Conservation (phyloP, 2,797 vertebrate species). For the Lemur catta region DNA sequence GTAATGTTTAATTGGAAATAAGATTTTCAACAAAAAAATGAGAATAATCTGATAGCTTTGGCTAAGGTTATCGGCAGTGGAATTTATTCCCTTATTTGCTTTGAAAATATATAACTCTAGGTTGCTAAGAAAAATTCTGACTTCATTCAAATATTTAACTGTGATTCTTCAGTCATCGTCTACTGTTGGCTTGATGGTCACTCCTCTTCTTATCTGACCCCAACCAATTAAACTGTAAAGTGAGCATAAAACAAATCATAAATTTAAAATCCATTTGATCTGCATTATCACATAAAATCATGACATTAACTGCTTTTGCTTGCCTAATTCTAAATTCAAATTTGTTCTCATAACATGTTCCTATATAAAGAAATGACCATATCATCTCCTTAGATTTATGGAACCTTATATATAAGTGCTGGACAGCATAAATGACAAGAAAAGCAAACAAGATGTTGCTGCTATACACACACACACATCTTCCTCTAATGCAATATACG, state of each 20-base stretch:
- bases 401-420: not conserved
- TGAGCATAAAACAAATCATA: slow-evolving; percentile 16
- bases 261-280: not conserved
- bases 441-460: not conserved
- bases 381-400: not conserved
- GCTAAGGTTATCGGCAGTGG: slow-evolving; percentile 55
- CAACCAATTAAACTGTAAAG: slow-evolving; percentile 94
- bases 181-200: slow-evolving; percentile 95
- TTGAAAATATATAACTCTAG: slow-evolving; percentile 68
- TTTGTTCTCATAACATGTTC: not conserved
- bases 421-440: not conserved
- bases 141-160: slow-evolving; percentile 59
- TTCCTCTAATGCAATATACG: not conserved
- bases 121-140: slow-evolving; percentile 65
- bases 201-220: slow-evolving; percentile 96
- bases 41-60: slow-evolving; percentile 55
- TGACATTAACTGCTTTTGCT: not conserved
- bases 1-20: slow-evolving; percentile 71
- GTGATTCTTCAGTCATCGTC: slow-evolving; percentile 90
- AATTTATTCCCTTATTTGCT: slow-evolving; percentile 60
- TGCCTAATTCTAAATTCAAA: not conserved
- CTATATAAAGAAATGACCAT: not conserved
- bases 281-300: not conserved
- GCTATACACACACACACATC: not conserved
- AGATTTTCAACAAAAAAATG: slow-evolving; percentile 62